Evolutionary conservation across 2,113 vertebrate species (phyloP), one percentile per base, ranked within the genome.

Genomic region (Fulmarus glacialis): DNA sequence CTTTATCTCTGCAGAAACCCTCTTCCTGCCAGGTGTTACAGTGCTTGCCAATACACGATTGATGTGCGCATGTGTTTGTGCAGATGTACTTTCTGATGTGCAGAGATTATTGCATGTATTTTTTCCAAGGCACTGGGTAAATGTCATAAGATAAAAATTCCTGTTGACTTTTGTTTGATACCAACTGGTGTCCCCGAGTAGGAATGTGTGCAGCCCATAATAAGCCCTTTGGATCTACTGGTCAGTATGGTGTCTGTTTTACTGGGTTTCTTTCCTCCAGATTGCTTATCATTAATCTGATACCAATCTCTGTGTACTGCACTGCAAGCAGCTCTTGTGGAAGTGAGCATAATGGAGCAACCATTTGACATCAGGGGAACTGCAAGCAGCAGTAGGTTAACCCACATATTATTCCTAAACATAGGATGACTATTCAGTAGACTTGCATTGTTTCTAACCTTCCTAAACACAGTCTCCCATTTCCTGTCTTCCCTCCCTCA

Each of bases 401-500:
- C 20, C 10, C 40, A 82, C 15, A 24, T 48, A 20, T 4, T 50
- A 43, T 38, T 50, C n/a, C 32, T 64, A 29, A 90, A 29, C 4
- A 8, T 6, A 34, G 15, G 11, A 30, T 30, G 66, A 38, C 5
- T 7, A 8, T 32, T 58, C 52, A 9, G 14, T 11, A 62, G 42
- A 23, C 13, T 29, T 24, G 7, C 6, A 3, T 38, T 74, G 14
- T 16, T 88, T 64, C 30, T 30, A 32, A 63, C 42, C 15, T 45
- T 45, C 48, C 11, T 60, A 40, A 91, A 56, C 1, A 8, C 3
- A 8, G 3, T 29, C 13, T 42, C 16, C 21, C 0, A 1, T 34
- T 86, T 60, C 14, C 6, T 36, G 34, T n/a, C 48, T 27, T 45
- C 40, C 53, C 14, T 42, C 38, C 34, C 1, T 0, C 30, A 70